A percentile compares a stretch with the other conserved stretches of the same genome.
phyloP scores from a whole-genome alignment of 2,888 invertebrate genomes.

The Acleris sparsana region DNA sequence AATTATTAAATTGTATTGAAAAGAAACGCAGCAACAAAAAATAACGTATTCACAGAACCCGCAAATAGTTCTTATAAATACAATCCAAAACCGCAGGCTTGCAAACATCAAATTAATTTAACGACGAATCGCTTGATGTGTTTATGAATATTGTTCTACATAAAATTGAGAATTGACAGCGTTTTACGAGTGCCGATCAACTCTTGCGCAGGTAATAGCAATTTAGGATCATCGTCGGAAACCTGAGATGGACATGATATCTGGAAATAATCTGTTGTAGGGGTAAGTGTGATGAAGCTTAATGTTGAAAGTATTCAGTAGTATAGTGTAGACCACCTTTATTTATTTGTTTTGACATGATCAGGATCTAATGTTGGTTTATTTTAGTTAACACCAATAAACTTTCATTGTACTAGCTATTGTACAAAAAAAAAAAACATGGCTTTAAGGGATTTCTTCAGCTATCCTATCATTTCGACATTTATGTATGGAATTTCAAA shows the following conservation, averaged over 20 bases:
- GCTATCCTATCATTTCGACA: too few relatives aligned
- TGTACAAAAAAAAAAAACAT: too few relatives aligned
- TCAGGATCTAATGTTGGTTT: too few relatives aligned
- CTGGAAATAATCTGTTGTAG: background rate
- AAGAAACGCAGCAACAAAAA: too few relatives aligned
- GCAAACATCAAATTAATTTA: conserved; percentile 33
- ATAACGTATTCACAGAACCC: too few relatives aligned
- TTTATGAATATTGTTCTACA: conserved; percentile 41
- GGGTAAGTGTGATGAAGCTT: background rate
- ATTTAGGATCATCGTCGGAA: conserved; percentile 39
- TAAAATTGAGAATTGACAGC: conserved; percentile 42
- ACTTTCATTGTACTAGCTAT: too few relatives aligned
- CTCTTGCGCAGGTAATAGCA: conserved; percentile 43
- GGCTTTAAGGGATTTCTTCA: too few relatives aligned
- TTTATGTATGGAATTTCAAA: too few relatives aligned
- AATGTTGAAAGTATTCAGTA: too few relatives aligned
- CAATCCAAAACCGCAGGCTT: conserved; percentile 10
- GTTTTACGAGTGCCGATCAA: conserved; percentile 42
- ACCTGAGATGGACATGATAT: conserved; percentile 4
- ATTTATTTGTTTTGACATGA: too few relatives aligned
- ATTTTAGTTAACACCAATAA: background rate
- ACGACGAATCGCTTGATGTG: conserved; percentile 36
- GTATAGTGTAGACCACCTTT: too few relatives aligned
- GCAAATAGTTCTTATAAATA: background rate
- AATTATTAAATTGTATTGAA: too few relatives aligned